phyloP scores from a whole-genome alignment of 2,113 vertebrate species.

The Donacobius atricapilla region DNA sequence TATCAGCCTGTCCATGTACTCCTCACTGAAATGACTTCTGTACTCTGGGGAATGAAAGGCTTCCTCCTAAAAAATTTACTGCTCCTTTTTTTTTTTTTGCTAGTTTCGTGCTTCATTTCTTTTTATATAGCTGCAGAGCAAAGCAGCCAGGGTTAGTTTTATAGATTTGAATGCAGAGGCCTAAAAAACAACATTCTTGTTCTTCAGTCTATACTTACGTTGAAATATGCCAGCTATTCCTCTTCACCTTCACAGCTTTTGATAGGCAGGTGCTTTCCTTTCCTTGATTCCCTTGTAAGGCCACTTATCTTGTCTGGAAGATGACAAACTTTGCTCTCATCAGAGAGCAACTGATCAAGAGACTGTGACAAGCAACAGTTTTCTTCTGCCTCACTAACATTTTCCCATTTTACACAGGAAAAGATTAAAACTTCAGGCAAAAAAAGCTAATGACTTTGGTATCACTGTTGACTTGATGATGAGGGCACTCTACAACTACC shows the following conservation, averaged over 20 bases:
- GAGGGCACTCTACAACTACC: not conserved
- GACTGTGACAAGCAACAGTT: not conserved
- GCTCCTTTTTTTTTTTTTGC: not conserved
- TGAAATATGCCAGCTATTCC: not conserved
- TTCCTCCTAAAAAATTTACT: constrained; percentile 31
- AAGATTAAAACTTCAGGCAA: not conserved
- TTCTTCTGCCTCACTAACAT: not conserved
- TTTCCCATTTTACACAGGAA: not conserved
- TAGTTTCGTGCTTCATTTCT: constrained; percentile 12
- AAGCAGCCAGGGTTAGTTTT: not conserved
- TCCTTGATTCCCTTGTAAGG: not conserved
- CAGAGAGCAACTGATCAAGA: not conserved
- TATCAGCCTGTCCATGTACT: constrained; percentile 32
- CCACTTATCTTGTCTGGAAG: not conserved
- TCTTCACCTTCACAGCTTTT: not conserved
- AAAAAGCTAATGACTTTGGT: not conserved
- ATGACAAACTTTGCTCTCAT: not conserved
- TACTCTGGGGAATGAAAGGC: not conserved
- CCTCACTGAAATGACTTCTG: constrained; percentile 16
- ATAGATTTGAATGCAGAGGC: not conserved
- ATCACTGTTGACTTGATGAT: not conserved
- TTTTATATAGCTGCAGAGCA: not conserved
- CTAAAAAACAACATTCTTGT: not conserved
- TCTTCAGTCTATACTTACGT: not conserved
- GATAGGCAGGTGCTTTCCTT: not conserved